Evolutionary conservation across 2,113 vertebrate genomes (phyloP), one percentile per base, ranked within the genome.

Genomic region (Cyphomyrus plagiostoma): DNA sequence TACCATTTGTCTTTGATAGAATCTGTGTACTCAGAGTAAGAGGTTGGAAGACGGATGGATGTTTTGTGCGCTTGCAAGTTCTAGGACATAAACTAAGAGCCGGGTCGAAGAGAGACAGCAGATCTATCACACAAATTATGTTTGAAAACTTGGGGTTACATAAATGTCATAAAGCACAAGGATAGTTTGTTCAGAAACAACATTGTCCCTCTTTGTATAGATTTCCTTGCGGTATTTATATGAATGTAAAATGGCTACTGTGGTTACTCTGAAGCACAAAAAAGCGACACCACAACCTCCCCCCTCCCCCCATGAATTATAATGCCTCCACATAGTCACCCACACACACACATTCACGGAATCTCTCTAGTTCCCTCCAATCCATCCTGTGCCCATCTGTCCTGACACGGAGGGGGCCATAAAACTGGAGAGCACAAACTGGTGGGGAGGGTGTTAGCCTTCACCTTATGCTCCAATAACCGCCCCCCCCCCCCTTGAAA

Each of bases 381-480:
- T 86, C 83, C 83, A 48, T 42, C 83, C 83, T 49, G 45, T 86
- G 83, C 46, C 83, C 83, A 86, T 86, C 83, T 86, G 83, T 48
- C 23, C 83, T 26, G 45, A n/a, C 83, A 86, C 11, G 11, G 83
- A 50, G 45, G 46, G 45, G 11, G 45, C 82, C 48, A 26, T 49
- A 26, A 49, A 23, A 42, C n/a, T 1, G 4, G 19, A 50, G 83
- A 85, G 9, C 83, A 48, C 48, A 77, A 77, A 35, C 70, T 77
- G 70, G 35, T 39, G 70, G 6, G 15, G 62, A 11, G 62, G 10
- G 62, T 66, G 62, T 66, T 66, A 66, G 62, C n/a, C 62, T 26
- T 66, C 62, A 66, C 62, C 62, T 66, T 66, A 66, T 66, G 62
- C n/a, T n/a, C 58, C 58, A 66, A 66, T 10, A 66, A 62, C 1